Conservation (phyloP, 2,888 invertebrate species). For the Proisotoma minuta region DNA sequence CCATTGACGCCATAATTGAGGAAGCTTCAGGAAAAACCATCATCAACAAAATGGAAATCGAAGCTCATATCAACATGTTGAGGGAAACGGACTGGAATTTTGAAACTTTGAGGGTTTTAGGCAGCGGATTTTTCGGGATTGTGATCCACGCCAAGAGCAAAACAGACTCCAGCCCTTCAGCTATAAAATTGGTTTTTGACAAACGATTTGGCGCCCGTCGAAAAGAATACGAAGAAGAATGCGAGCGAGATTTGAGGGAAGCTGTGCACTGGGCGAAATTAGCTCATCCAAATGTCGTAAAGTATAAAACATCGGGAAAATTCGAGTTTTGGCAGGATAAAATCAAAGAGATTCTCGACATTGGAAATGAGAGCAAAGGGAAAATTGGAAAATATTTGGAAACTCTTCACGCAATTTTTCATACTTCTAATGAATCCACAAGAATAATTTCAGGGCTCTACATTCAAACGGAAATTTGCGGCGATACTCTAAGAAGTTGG, state of each 20-base stretch:
- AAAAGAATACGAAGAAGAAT: not conserved
- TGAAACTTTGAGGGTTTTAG: not conserved
- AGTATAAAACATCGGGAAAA: not conserved
- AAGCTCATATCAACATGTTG: not conserved
- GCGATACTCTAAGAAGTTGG: not conserved
- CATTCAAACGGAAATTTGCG: not conserved
- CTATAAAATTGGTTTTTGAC: not conserved
- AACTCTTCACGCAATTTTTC: not conserved
- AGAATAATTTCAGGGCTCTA: not conserved
- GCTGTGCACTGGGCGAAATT: not conserved
- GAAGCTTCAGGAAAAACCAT: not conserved
- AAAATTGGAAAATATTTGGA: no score
- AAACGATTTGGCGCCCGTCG: not conserved
- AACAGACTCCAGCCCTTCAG: not conserved
- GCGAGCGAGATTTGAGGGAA: not conserved
- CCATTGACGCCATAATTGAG: not conserved
- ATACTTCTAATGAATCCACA: not conserved
- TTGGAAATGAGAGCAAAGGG: not conserved
- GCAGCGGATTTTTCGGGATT: not conserved
- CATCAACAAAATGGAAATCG: not conserved
- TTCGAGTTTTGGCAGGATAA: not conserved
- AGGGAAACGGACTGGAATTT: not conserved
- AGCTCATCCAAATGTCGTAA: not conserved
- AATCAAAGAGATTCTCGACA: not conserved
- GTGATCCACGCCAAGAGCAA: not conserved